These are phyloP conservation scores for Enteromius radiatus DNA, from an alignment of 2,797 vertebrate genomes.

Conservation along the genomic window DNA sequence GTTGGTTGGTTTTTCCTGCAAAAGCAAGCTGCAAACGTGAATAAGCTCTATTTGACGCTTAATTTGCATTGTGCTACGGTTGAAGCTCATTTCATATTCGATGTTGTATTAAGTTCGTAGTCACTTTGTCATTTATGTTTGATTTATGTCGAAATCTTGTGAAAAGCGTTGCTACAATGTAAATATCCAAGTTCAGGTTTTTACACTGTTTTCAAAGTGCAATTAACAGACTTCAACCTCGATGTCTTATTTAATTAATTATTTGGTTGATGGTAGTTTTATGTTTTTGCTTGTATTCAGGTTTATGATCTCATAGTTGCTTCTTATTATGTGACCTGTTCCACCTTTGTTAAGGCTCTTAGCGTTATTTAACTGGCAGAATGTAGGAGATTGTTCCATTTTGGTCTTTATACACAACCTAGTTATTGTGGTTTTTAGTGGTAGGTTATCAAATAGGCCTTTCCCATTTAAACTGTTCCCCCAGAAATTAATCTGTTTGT, in stretches of 20 bases:
- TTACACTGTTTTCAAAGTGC: background rate
- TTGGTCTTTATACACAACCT: background rate
- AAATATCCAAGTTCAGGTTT: background rate
- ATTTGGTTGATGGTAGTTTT: background rate
- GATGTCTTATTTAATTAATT: background rate
- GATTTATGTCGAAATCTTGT: background rate
- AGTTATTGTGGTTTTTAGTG: slow-evolving; percentile 2
- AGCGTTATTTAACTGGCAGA: background rate
- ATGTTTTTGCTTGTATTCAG: background rate
- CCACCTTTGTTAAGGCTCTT: background rate
- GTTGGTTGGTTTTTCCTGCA: background rate
- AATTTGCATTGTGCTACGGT: background rate
- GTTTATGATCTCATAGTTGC: background rate
- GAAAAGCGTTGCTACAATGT: background rate
- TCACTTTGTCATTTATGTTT: background rate
- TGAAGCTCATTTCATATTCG: background rate
- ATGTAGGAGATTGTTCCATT: background rate
- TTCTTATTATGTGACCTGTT: background rate
- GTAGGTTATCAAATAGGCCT: background rate
- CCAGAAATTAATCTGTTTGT: too few species aligned
- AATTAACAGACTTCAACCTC: background rate
- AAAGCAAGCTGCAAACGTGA: slow-evolving; percentile 6
- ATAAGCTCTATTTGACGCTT: background rate
- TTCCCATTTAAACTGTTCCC: background rate
- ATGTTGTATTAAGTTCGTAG: background rate